Conservation (phyloP, 1,140 invertebrate species). For the Cecropterus lyciades region DNA sequence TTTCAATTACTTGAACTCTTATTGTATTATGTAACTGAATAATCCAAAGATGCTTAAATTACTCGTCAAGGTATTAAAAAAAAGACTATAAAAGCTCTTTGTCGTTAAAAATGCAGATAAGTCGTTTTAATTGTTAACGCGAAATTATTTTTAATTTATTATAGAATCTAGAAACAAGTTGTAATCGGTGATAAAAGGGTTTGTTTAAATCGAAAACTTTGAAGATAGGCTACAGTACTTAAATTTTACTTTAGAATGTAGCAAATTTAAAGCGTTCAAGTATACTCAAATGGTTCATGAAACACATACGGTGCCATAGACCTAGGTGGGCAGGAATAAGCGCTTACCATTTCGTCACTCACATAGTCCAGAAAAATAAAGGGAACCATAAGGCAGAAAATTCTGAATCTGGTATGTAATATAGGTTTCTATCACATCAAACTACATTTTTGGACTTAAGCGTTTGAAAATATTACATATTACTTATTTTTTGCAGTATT, state of each 20-base stretch:
- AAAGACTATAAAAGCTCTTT: conserved; percentile 32
- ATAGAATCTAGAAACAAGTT: neutral
- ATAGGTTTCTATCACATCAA: too few relatives aligned
- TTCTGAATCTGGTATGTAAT: too few relatives aligned
- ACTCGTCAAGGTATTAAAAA: conserved; percentile 18
- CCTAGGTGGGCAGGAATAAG: too few relatives aligned
- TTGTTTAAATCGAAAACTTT: neutral
- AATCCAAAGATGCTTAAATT: conserved; percentile 33
- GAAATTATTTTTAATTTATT: conserved; percentile 30
- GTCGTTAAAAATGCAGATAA: conserved; percentile 13
- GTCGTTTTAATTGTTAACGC: conserved; percentile 25
- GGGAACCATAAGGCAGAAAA: too few relatives aligned
- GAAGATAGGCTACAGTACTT: conserved; percentile 11
- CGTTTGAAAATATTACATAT: too few relatives aligned
- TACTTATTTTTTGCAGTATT: too few relatives aligned
- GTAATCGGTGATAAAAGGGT: conserved; percentile 11
- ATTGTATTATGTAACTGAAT: conserved; percentile 25
- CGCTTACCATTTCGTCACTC: too few relatives aligned
- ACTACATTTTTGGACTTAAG: too few relatives aligned
- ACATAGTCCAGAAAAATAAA: too few relatives aligned
- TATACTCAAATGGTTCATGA: neutral
- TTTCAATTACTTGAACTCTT: conserved; percentile 18
- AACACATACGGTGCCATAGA: too few relatives aligned
- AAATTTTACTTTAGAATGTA: conserved; percentile 3
- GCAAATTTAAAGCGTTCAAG: neutral